Base-by-base conservation (phyloP, 2,797 vertebrate species). In the Schizopygopsis malacanthus region DNA sequence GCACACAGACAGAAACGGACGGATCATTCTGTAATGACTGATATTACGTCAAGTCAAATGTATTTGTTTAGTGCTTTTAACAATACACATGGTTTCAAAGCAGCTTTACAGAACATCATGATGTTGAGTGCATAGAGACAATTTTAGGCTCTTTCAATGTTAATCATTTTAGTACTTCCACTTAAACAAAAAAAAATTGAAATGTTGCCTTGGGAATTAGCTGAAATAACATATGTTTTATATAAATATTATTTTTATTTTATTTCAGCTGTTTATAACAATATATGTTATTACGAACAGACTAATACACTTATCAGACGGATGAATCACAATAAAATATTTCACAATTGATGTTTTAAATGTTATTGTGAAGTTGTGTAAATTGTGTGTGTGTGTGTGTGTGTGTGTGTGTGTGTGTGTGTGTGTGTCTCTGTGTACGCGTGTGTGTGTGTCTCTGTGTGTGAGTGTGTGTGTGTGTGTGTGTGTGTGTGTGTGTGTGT, bases 1-100 rank as follows among this genome's bases (percentile, higher is more conserved):
- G 81, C 94, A 91, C 94, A 94, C 94, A 95, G 94, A 79, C 39
- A 18, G 20, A 77, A 25, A 52, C 4, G 25, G 45, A 75, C 12
- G 10, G 33, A 8, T 33, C 11, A 18, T 37, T 54, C 47, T 37
- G 73, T 37, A 54, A 54, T 20, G 16, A 25, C 54, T 79, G 54
- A 59, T 79, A 16, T 25, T 16, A 18, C 16, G 25, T 37, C 47
- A 54, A 54, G 54, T 59, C 13, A 8, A 78, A 25, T n/a, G 37
- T 41, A 16, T 54, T 70, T 70, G 18, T 41, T 2, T 10, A 22
- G 18, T 0, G 39, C 67, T 41, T 43, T 43, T 25, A 20, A 22
- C 33, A 39, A 54, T 13, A 22, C 50, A 77, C 20, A 54, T 1
- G 10, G 11, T 6, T 52, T 33, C 2, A 75, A 6, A 50, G 15